These are phyloP conservation scores for Platalea minor DNA, from an alignment of 2,797 vertebrate species.

Conservation along the genomic window DNA sequence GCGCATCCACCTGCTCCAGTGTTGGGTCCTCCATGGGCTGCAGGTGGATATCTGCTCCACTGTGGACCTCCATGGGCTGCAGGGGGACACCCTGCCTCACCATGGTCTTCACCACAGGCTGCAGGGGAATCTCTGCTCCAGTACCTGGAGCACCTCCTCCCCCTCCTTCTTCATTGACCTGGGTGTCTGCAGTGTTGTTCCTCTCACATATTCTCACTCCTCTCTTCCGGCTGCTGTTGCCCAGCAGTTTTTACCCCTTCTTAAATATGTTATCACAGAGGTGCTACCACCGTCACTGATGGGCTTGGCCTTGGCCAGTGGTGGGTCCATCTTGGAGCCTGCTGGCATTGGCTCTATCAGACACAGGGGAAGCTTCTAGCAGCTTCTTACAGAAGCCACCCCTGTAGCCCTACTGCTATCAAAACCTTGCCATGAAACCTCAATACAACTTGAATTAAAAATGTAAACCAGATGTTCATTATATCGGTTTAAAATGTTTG, in stretches of 20 bases:
- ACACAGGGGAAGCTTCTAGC: not conserved
- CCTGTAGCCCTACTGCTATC: not conserved
- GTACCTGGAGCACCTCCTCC: fast-evolving
- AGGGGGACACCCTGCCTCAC: not conserved
- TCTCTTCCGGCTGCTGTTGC: not conserved
- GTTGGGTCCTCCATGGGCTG: not conserved
- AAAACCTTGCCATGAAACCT: not conserved
- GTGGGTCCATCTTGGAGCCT: fast-evolving
- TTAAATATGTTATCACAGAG: not conserved
- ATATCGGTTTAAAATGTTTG: not conserved
- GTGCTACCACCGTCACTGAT: fast-evolving
- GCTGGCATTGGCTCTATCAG: fast-evolving
- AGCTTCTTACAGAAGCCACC: not conserved
- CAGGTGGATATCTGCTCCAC: not conserved
- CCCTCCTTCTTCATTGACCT: not conserved
- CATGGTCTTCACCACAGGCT: fast-evolving
- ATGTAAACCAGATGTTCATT: not conserved
- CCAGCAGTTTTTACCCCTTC: not conserved
- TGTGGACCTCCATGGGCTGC: not conserved
- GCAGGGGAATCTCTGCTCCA: not conserved
- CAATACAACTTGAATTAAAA: not conserved
- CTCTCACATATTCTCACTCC: not conserved
- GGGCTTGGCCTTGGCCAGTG: fast-evolving
- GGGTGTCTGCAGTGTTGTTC: not conserved
- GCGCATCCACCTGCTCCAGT: too few species aligned